Conservation (phyloP, 1,140 invertebrate species). For the Drosophila biarmipes region DNA sequence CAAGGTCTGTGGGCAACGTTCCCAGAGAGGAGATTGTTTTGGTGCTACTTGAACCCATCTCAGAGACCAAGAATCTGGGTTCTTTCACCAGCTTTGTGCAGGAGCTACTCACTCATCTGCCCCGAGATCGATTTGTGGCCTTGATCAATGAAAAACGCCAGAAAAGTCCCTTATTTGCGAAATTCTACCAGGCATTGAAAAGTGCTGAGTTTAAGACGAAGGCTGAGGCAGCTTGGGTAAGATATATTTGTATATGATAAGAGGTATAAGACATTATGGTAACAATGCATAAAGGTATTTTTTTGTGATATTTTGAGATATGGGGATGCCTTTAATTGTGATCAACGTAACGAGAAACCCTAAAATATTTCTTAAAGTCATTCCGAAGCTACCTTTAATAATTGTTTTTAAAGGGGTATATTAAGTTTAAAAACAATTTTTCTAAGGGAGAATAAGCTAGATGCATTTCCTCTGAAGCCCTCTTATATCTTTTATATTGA, state of each 20-base stretch:
- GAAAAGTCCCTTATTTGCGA: slow-evolving; percentile 52
- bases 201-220: slow-evolving; percentile 57
- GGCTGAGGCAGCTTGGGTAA: slow-evolving; percentile 67
- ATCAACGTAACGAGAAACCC: no score
- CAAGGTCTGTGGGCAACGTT: neutral
- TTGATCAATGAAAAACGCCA: slow-evolving; percentile 67
- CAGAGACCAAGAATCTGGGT: neutral
- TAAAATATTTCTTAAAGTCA: no score
- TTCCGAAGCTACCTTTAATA: no score
- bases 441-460: no score
- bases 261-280: neutral
- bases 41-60: slow-evolving; percentile 26
- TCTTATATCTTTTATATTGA: neutral
- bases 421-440: no score
- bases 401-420: no score
- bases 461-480: neutral
- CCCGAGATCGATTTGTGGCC: slow-evolving; percentile 57
- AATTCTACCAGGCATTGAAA: slow-evolving; percentile 69
- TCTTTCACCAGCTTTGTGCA: slow-evolving; percentile 65
- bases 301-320: no score
- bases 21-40: slow-evolving; percentile 29
- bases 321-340: no score
- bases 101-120: slow-evolving; percentile 62
- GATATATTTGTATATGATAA: neutral
- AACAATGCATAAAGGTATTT: no score